Base-by-base conservation (phyloP, 2,888 invertebrate species). In the Acleris laterana region DNA sequence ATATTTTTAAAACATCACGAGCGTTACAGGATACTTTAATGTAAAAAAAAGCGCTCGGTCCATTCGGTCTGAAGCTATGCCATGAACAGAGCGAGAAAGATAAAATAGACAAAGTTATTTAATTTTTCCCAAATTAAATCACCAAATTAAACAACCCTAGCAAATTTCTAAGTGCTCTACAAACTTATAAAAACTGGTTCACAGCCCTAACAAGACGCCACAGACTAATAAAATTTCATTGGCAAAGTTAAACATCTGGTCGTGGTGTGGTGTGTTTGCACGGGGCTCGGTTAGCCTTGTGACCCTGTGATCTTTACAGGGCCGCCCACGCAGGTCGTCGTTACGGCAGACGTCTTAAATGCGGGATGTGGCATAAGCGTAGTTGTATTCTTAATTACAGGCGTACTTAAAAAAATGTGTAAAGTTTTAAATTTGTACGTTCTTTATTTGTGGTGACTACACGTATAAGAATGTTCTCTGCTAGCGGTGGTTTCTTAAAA, bases 241-340 rank as follows among this genome's bases (percentile, higher is more conserved):
- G 60, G 55, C 20, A 50, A 65, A 65, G 55, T 65, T 65, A 20
- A 65, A 19, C 44, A 65, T 48, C 55, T 55, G 65, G 38, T n/a
- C 17, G 57, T 57, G 25, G 5, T 5, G 57, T n/a, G 59, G 38
- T 49, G 50, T 55, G 44, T 65, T 50, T 50, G 60, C 32, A 51
- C 50, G 50, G 32, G 16, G 13, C 64, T 1, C 46, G 16, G 48
- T 38, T 44, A 44, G 51, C 17, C 46, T 65, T 65, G 60, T 65
- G 67, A 74, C 72, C 71, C 53, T 52, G 46, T 58, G 64, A 69
- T 58, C 68, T 73, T 65, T 71, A 73, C 73, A 77, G 71, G 68
- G 9, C 55, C 77, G 74, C 79, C 79, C 73, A 79, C 79, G 51
- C 70, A n/a, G 20, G 16, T 20, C 20, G 11, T 52, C 16, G 42